Base-by-base conservation (phyloP, 2,888 invertebrate species). In the Trissolcus brochymenae region DNA sequence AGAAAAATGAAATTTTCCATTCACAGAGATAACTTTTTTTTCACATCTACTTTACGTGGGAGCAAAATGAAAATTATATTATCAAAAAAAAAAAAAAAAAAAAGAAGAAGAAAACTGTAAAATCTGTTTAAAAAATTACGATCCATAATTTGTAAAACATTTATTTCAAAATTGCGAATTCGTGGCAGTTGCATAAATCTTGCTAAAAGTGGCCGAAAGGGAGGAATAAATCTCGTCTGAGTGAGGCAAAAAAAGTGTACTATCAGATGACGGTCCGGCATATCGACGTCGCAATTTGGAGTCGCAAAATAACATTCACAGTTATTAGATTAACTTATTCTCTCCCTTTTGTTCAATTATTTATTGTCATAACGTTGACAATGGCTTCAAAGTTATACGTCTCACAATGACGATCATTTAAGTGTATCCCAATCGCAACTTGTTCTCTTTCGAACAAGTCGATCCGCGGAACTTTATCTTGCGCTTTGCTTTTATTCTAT, bases 401-500 rank as follows among this genome's bases (percentile, higher is more conserved):
- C 35, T 72, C 72, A 68, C 72, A 77, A 77, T 73, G 71, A 55
- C 57, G 49, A 46, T 65, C 59, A 56, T 78, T 78, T 72, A 62
- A 76, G 67, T 51, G 71, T 68, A 68, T 78, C 72, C 56, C 75
- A 76, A 75, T 72, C 43, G 53, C 60, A 61, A 46, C 41, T 56
- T 65, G 59, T 59, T 57, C n/a, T 74, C 68, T 72, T 57, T 60
- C 57, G 43, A 9, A 50, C 50, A 61, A 68, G 53, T 65, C 61
- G 75, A 76, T 76, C 72, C 53, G 60, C 62, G 62, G 57, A 64
- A 72, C 75, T 72, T 76, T 72, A 72, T 72, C 68, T 65, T 61
- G 72, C 21, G 64, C 54, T 56, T 59, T 56, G 68, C 68, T 75
- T n/a, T 78, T 61, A 78, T 78, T 75, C 75, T 64, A 78, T 78